Evolutionary conservation across 1,140 invertebrate species (phyloP).

Genomic region (Drosophila ercepeae): DNA sequence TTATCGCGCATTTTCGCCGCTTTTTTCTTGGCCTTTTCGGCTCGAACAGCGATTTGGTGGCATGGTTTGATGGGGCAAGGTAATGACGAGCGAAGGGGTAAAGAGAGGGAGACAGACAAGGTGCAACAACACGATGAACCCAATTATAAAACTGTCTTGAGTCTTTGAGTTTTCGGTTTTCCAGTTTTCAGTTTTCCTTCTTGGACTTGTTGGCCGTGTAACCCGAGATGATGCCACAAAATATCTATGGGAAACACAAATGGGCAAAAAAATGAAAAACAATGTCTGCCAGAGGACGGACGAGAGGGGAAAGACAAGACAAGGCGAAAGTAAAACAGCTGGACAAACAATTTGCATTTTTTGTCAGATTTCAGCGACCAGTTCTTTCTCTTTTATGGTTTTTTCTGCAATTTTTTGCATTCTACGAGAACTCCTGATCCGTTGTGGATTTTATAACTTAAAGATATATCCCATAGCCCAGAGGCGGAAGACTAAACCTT

Average conservation of each 20-base stretch:
- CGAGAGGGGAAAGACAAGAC: conserved; percentile 55
- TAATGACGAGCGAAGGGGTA: too few relatives aligned
- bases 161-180: conserved; percentile 8
- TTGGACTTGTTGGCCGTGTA: conserved; percentile 34
- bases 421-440: too few relatives aligned
- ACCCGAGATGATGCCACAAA: conserved; percentile 38
- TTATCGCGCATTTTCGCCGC: too few relatives aligned
- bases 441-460: too few relatives aligned
- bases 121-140: conserved; percentile 4
- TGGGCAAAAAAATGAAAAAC: conserved; percentile 7
- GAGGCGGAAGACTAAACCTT: too few relatives aligned
- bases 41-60: conserved; percentile 28
- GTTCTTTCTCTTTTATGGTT: conserved; percentile 2
- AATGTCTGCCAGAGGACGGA: too few relatives aligned
- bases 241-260: conserved; percentile 32
- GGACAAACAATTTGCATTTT: conserved; percentile 51
- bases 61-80: conserved; percentile 27
- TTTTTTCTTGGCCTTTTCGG: too few relatives aligned
- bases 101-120: too few relatives aligned
- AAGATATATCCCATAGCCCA: too few relatives aligned
- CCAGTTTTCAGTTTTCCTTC: background rate
- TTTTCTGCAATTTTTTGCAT: background rate
- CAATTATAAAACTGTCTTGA: conserved; percentile 49
- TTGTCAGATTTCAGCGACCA: conserved; percentile 25
- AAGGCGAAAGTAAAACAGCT: conserved; percentile 55